These are phyloP conservation scores for Xylocampa areola DNA, from an alignment of 2,888 invertebrate genomes.

Conservation along the genomic window DNA sequence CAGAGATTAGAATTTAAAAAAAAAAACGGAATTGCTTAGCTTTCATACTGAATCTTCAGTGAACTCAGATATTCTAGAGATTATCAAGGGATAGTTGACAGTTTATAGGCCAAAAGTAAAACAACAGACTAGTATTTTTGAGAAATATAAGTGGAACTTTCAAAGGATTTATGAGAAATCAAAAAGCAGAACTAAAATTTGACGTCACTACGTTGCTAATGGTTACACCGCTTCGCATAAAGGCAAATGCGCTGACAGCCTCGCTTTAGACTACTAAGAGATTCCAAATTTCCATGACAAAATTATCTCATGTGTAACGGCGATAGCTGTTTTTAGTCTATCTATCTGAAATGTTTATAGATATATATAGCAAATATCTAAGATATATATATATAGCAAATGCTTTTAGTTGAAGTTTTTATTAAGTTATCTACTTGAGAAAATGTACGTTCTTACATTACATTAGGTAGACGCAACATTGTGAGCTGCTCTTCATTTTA, in stretches of 20 bases:
- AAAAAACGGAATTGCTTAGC: too few relatives aligned
- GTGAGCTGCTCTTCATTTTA: not conserved
- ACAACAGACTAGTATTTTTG: too few relatives aligned
- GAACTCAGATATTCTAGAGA: too few relatives aligned
- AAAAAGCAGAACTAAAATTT: slow-evolving; percentile 6
- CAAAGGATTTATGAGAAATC: slow-evolving; percentile 7
- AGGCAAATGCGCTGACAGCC: slow-evolving; percentile 39
- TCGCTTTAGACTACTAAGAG: slow-evolving; percentile 42
- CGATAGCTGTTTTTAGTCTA: slow-evolving; percentile 39
- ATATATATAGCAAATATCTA: too few relatives aligned
- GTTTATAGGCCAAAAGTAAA: too few relatives aligned
- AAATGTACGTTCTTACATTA: slow-evolving; percentile 17
- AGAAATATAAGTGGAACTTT: not conserved
- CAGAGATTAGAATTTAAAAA: too few relatives aligned
- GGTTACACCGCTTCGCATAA: slow-evolving; percentile 34
- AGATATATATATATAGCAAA: too few relatives aligned
- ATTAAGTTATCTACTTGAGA: slow-evolving; percentile 11
- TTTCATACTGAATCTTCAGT: too few relatives aligned
- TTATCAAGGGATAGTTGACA: too few relatives aligned
- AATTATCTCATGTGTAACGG: slow-evolving; percentile 44
- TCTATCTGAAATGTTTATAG: slow-evolving; percentile 22
- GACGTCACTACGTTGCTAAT: slow-evolving; percentile 29
- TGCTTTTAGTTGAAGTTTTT: slow-evolving; percentile 29
- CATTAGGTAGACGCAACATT: not conserved
- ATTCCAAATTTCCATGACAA: slow-evolving; percentile 54